Base-by-base conservation (phyloP, 2,113 vertebrate species). In the Hypomesus transpacificus region DNA sequence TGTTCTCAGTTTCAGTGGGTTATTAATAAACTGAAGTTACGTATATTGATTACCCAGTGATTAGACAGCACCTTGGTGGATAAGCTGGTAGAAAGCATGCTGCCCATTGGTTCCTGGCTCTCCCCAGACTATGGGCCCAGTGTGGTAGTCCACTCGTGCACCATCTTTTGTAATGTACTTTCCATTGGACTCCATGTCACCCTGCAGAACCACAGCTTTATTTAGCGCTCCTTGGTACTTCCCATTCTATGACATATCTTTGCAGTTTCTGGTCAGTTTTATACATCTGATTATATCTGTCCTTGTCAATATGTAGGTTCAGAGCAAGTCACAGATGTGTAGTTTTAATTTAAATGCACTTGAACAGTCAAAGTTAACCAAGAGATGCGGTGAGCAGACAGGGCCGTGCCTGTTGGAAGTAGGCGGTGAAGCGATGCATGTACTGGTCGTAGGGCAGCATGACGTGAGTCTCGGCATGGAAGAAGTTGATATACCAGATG, bases 101-200 rank as follows among this genome's bases (percentile, higher is more conserved):
- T 99, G 96, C 3, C 97, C 96, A 0, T 99, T 98, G 84, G 97
- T 99, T 73, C 97, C 97, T 0, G 97, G 97, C 71, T 99, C 97
- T 1, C 97, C 96, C 96, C 96, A 99, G 14, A 99, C 94, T 34
- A 98, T 96, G 21, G 97, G 97, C 18, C 97, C 96, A 0, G 97
- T 98, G 77, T 80, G 92, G 82, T 98, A 93, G 85, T 93, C 85
- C 64, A 98, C 95, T 0, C 93, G 93, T 28, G 68, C 24, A 5
- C 96, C 96, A 0, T 94, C 89, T 81, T 90, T 96, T 71, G 94
- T 98, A 81, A 99, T 93, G 81, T 93, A 98, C 75, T 98, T 99
- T 54, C 97, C 96, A 16, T 98, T 99, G 14, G 96, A 99, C 72
- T 99, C 97, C 97, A 98, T 99, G 84, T 99, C 96, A 3, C 96